Evolutionary conservation across 1,140 invertebrate genomes (phyloP).

Genomic region (Neodiprion virginianus): DNA sequence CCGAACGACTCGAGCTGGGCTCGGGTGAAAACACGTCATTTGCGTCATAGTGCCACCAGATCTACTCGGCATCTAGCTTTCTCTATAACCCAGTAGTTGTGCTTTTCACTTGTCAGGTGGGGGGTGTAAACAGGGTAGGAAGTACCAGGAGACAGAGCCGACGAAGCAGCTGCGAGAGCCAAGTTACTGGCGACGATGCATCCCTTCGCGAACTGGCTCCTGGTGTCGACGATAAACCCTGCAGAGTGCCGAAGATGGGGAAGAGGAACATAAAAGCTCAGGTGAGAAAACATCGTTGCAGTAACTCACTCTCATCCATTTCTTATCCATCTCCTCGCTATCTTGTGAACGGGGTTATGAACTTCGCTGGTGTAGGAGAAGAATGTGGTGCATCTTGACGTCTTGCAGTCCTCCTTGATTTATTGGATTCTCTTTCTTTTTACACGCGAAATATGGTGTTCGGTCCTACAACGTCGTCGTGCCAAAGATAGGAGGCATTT

Average conservation of each 20-base stretch:
- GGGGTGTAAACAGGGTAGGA: constrained; percentile 48
- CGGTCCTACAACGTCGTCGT: no score
- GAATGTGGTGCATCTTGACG: background rate
- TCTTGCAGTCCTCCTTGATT: no score
- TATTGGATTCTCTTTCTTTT: no score
- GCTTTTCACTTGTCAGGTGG: constrained; percentile 37
- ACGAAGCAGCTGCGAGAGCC: constrained; percentile 53
- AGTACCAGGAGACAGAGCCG: constrained; percentile 51
- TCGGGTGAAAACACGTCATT: no score
- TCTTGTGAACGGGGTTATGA: background rate
- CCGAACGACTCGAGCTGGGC: no score
- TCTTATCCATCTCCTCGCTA: background rate
- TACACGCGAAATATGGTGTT: no score
- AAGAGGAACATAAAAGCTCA: constrained; percentile 86
- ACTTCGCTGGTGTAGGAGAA: background rate
- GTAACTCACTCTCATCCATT: background rate
- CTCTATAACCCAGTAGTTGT: background rate
- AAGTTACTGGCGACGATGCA: constrained; percentile 49
- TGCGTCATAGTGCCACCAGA: constrained; percentile 27
- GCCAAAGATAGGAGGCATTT: no score
- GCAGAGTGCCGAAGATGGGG: constrained; percentile 76
- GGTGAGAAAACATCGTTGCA: constrained; percentile 35
- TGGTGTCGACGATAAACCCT: constrained; percentile 66
- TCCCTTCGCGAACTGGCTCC: constrained; percentile 50
- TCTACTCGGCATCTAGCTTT: background rate